A percentile compares a stretch with the other conserved stretches of the same genome.
phyloP scores from a whole-genome alignment of 2,888 invertebrate species.

The Lepidocyrtinus sp. region DNA sequence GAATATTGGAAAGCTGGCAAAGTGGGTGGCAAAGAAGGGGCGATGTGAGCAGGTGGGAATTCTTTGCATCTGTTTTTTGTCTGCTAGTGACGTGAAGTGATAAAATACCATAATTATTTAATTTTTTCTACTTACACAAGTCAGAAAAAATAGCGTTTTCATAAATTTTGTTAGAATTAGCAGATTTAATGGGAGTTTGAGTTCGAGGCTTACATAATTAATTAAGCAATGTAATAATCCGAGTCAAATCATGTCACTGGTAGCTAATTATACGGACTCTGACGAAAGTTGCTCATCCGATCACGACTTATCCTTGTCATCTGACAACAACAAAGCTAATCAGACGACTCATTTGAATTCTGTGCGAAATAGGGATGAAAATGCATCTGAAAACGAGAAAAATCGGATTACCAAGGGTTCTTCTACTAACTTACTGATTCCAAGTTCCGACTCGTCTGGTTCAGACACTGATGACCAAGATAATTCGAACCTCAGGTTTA shows the following conservation, averaged over 20 bases:
- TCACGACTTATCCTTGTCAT: background rate
- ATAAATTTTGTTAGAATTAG: too few species aligned
- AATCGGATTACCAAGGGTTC: background rate
- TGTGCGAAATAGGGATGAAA: too few species aligned
- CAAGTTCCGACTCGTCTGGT: conserved; percentile 25
- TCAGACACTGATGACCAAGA: conserved; percentile 26
- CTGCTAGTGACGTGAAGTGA: too few species aligned
- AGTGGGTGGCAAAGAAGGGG: too few species aligned
- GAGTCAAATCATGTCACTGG: conserved; percentile 30
- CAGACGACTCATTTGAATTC: background rate
- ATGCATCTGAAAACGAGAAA: background rate
- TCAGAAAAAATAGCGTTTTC: too few species aligned
- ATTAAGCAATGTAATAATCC: background rate
- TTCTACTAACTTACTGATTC: conserved; percentile 12
- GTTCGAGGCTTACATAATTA: background rate
- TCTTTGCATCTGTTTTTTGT: too few species aligned
- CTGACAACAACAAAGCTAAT: background rate
- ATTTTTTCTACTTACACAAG: too few species aligned
- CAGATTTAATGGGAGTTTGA: background rate
- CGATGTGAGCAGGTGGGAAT: too few species aligned
- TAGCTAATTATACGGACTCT: conserved; percentile 39
- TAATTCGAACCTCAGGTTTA: background rate
- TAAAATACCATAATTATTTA: too few species aligned
- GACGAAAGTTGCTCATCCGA: background rate
- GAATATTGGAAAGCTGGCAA: too few species aligned